These are phyloP conservation scores for Chaenodraco wilsoni DNA, from an alignment of 2,797 vertebrate genomes.

Conservation along the genomic window DNA sequence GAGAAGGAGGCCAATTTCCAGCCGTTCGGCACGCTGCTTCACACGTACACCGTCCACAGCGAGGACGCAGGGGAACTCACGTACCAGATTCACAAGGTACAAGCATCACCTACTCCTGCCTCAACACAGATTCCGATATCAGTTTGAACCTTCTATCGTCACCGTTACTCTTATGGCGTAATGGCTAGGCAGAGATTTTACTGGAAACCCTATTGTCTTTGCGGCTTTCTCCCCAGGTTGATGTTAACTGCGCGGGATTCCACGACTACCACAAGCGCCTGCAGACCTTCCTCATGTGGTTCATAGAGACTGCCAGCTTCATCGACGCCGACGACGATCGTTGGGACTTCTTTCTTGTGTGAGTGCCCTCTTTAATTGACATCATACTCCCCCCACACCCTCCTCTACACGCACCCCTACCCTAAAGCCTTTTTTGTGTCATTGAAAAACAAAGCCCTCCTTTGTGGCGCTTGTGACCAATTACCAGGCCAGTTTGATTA, in stretches of 20 bases:
- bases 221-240: constrained; percentile 79
- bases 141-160: neutral
- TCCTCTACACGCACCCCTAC: constrained; percentile 47
- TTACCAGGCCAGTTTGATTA: constrained; percentile 98
- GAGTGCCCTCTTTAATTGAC: constrained; percentile 94
- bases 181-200: neutral
- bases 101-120: constrained; percentile 5
- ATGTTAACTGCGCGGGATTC: constrained; percentile 94
- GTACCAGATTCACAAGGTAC: constrained; percentile 96
- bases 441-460: constrained; percentile 89
- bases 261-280: constrained; percentile 96
- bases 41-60: constrained; percentile 91
- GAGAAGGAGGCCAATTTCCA: constrained; percentile 97
- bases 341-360: constrained; percentile 99
- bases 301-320: constrained; percentile 99
- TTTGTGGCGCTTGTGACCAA: constrained; percentile 89
- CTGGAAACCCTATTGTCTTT: constrained; percentile 5
- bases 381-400: constrained; percentile 65
- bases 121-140: neutral
- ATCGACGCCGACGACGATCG: constrained; percentile 98
- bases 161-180: neutral
- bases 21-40: constrained; percentile 92
- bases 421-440: constrained; percentile 82
- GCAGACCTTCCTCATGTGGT: constrained; percentile 99
- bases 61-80: constrained; percentile 92